phyloP scores from a whole-genome alignment of 2,113 vertebrate species.

The Periophthalmus modestus region DNA sequence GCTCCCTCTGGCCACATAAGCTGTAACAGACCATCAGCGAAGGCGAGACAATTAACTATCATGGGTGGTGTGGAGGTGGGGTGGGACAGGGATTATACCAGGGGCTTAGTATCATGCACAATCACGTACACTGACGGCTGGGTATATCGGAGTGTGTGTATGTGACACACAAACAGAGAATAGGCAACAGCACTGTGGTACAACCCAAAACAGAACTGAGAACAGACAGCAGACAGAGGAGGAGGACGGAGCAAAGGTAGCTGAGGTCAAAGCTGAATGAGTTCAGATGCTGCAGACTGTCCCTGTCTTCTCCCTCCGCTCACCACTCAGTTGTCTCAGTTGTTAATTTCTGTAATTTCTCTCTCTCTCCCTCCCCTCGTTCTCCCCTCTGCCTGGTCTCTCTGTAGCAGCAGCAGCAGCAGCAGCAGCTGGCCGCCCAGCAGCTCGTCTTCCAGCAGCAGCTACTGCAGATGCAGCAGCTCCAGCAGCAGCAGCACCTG shows the following conservation, averaged over 20 bases:
- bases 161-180: constrained; percentile 34
- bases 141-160: constrained; percentile 44
- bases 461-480: constrained; percentile 99
- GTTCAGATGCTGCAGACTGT: constrained; percentile 24
- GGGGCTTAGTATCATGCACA: constrained; percentile 66
- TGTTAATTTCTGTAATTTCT: constrained; percentile 60
- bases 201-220: constrained; percentile 51
- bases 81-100: constrained; percentile 47
- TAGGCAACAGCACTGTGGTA: constrained; percentile 34
- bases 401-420: constrained; percentile 80
- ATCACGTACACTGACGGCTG: constrained; percentile 52
- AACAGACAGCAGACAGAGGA: constrained; percentile 29
- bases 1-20: constrained; percentile 65
- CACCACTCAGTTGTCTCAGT: constrained; percentile 52
- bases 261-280: constrained; percentile 58
- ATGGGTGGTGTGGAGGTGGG: constrained; percentile 19
- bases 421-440: constrained; percentile 98
- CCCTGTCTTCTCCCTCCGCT: constrained; percentile 17
- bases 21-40: constrained; percentile 74
- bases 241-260: constrained; percentile 34
- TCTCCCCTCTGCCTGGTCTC: constrained; percentile 45
- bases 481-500: constrained; percentile 98
- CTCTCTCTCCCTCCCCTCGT: constrained; percentile 25
- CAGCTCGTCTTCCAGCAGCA: constrained; percentile 99
- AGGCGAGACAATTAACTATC: constrained; percentile 78